A percentile compares a stretch with the other conserved stretches of the same genome.
These are phyloP conservation scores for Trissolcus basalis DNA, from an alignment of 1,140 invertebrate species.

Conservation along the genomic window DNA sequence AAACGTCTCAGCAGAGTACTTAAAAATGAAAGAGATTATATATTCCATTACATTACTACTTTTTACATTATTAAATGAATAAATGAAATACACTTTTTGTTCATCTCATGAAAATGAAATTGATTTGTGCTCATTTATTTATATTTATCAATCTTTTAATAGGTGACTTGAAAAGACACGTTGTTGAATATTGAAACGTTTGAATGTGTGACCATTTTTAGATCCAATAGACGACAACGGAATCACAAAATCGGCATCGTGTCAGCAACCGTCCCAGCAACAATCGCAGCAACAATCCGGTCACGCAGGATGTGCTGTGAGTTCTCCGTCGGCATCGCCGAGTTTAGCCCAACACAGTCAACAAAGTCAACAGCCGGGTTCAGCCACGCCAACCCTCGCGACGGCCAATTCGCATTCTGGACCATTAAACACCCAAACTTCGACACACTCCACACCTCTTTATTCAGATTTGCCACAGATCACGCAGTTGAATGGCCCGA, in stretches of 20 bases:
- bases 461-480: slow-evolving; percentile 75
- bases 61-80: no score
- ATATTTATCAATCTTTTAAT: no score
- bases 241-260: slow-evolving; percentile 67
- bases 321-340: slow-evolving; percentile 56
- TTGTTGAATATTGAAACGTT: background rate
- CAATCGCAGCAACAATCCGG: slow-evolving; percentile 58
- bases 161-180: no score
- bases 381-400: slow-evolving; percentile 64
- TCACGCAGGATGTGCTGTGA: slow-evolving; percentile 49
- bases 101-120: no score
- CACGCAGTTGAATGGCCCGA: slow-evolving; percentile 68
- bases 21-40: no score
- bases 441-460: slow-evolving; percentile 74
- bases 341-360: slow-evolving; percentile 60
- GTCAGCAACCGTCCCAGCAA: slow-evolving; percentile 64
- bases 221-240: slow-evolving; percentile 65
- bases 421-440: slow-evolving; percentile 76
- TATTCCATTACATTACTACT: no score
- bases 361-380: slow-evolving; percentile 58
- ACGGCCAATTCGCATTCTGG: slow-evolving; percentile 67
- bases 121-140: no score
- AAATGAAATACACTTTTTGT: no score
- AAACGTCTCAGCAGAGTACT: no score
- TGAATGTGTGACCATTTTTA: slow-evolving; percentile 42